Base-by-base conservation (phyloP, 2,888 invertebrate species). In the Iphiclides podalirius region DNA sequence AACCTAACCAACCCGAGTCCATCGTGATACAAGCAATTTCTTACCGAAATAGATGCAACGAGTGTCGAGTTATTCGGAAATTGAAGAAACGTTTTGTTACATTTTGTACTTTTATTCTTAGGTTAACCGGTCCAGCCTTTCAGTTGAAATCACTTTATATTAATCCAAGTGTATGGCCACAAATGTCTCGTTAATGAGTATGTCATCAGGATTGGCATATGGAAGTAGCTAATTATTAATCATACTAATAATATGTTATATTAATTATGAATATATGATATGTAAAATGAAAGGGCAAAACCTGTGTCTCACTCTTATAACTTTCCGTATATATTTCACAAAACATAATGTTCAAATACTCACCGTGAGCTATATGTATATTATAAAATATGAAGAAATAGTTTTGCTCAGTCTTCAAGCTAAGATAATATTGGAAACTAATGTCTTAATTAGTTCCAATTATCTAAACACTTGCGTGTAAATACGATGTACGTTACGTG, bases 21-120 rank as follows among this genome's bases (percentile, higher is more conserved):
- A 73, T 66, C 83, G 84, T 82, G 60, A 65, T 72, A 81, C 84
- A 79, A 77, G 69, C 83, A 73, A 82, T 86, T 86, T 86, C 85
- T 53, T 63, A 57, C 51, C 60, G 79, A 86, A 86, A 86, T 75
- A 79, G 81, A 74, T 78, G 85, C 73, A 80, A 85, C 85, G 81
- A 76, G 64, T 56, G 23, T 53, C 55, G 48, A 44, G 52, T 41
- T 48, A 15, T 16, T 35, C 17, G 23, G 34, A 31, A 11, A 1
- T 31, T n/a, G 2, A 9, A 28, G 8, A 9, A 9, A 4, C 11
- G 31, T 11, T 31, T n/a, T n/a, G 11, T 11, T 31, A 11, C 6
- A 4, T 12, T 11, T 31, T 1, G 9, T n/a, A 15, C 37, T 39
- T 15, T 12, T 35, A 31, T 2, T 31, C 12, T n/a, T 31, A 2